A percentile compares a stretch with the other conserved stretches of the same genome.
Evolutionary conservation across 1,140 invertebrate genomes (phyloP).

Genomic region (Platyscapa corneri): DNA sequence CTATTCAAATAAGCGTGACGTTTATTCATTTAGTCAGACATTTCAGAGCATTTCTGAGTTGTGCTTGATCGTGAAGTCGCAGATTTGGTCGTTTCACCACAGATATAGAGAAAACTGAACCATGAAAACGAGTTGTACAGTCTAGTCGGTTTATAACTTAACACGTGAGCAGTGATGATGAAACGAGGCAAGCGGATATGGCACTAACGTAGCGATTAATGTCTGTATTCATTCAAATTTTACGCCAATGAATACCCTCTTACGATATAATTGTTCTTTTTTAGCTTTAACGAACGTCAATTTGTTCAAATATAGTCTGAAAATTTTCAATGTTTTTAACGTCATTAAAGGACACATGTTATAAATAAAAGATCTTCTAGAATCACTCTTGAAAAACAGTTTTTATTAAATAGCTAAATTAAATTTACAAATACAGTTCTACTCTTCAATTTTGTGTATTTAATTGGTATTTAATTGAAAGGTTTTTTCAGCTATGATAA

Average conservation of each 20-base stretch:
- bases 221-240: background rate
- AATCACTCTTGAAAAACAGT: no score
- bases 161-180: background rate
- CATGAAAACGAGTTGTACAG: background rate
- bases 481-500: no score
- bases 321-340: no score
- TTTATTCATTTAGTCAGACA: background rate
- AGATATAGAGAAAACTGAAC: background rate
- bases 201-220: background rate
- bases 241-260: background rate
- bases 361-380: no score
- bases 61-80: background rate
- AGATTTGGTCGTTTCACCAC: background rate
- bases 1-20: background rate
- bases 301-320: background rate
- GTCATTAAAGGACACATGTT: no score
- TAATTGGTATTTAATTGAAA: no score
- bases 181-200: background rate
- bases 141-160: background rate
- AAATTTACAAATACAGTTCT: no score
- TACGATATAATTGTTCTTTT: background rate
- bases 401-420: no score
- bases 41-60: background rate
- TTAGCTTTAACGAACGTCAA: background rate
- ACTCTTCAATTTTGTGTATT: no score